Percentiles rank a stretch among this genome's conserved stretches.
phyloP scores from a whole-genome alignment of 2,113 vertebrate genomes.

The Lasiurus borealis region DNA sequence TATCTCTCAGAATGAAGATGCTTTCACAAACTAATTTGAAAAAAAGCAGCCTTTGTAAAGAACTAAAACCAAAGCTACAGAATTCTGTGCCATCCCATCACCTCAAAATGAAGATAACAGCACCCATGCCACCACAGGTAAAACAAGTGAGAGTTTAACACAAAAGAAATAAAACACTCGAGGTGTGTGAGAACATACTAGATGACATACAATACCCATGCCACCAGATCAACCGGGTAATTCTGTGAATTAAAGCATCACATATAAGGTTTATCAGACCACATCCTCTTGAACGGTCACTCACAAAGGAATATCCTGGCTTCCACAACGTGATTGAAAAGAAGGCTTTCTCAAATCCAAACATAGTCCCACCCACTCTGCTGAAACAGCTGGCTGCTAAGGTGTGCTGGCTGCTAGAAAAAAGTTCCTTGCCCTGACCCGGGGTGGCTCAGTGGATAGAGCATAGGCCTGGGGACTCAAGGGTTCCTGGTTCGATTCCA shows the following conservation, averaged over 20 bases:
- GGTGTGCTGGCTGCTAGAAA: not conserved
- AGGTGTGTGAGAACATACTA: not conserved
- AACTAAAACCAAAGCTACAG: not conserved
- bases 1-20: not conserved
- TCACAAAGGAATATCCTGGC: not conserved
- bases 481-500: no score
- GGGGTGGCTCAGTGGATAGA: no score
- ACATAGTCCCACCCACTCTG: not conserved
- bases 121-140: not conserved
- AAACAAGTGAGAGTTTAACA: not conserved
- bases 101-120: not conserved
- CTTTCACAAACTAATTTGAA: not conserved
- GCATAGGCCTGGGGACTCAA: no score
- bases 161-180: not conserved
- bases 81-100: not conserved
- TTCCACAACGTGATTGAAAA: not conserved
- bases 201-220: not conserved
- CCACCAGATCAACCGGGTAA: not conserved
- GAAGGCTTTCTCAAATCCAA: not conserved
- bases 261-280: not conserved
- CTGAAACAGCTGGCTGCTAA: not conserved
- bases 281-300: not conserved
- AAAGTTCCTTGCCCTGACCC: constrained; percentile 5
- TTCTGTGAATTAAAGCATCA: not conserved
- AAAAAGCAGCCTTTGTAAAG: not conserved